Conservation (phyloP, 2,888 invertebrate genomes). For the Callyntrura guangdongensis region DNA sequence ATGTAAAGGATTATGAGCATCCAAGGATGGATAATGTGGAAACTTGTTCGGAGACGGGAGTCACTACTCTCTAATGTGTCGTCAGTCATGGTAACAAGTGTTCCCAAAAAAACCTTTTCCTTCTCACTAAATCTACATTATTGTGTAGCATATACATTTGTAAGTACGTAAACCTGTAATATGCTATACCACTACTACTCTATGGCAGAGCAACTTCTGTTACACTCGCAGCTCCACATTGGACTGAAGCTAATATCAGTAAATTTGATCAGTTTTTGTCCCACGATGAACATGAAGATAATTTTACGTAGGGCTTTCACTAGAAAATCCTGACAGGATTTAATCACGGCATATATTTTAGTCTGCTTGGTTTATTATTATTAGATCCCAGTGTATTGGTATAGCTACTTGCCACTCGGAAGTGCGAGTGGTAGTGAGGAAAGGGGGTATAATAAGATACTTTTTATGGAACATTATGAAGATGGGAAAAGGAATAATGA, state of each 20-base stretch:
- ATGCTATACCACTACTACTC: background rate
- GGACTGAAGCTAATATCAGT: constrained; percentile 18
- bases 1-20: constrained; percentile 53
- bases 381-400: background rate
- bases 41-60: background rate
- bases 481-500: background rate
- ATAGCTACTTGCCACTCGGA: too few species aligned
- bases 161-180: background rate
- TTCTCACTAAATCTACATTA: background rate
- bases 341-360: background rate
- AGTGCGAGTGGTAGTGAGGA: background rate
- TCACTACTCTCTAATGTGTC: background rate
- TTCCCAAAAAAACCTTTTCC: constrained; percentile 38
- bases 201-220: too few species aligned
- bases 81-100: constrained; percentile 46
- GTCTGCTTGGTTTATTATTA: background rate
- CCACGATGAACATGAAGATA: constrained; percentile 46
- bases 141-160: background rate
- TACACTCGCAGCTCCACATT: too few species aligned
- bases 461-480: background rate
- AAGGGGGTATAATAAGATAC: background rate
- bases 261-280: constrained; percentile 52
- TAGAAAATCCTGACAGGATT: constrained; percentile 36
- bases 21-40: constrained; percentile 44
- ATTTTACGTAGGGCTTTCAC: constrained; percentile 7